These are phyloP conservation scores for Ceratothoa steindachneri DNA, from an alignment of 2,888 invertebrate genomes.

Conservation along the genomic window DNA sequence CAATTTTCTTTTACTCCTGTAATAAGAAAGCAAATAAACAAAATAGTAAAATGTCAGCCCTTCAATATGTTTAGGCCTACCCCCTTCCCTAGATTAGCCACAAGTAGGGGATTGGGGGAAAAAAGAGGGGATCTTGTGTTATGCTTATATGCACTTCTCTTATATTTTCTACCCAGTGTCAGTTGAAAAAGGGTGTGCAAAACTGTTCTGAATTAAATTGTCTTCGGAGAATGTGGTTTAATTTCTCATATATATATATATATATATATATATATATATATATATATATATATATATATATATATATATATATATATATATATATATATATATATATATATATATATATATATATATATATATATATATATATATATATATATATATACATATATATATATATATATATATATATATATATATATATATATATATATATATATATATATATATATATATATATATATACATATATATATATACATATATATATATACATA, in stretches of 20 bases:
- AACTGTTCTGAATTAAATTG: too few species aligned
- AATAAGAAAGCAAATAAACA: too few species aligned
- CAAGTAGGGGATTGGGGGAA: too few species aligned
- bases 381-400: neutral
- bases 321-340: neutral
- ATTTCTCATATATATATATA: neutral
- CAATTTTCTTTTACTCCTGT: too few species aligned
- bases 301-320: neutral
- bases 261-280: neutral
- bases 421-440: neutral
- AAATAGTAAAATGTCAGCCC: too few species aligned
- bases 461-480: neutral
- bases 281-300: neutral
- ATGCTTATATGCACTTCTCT: too few species aligned
- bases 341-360: neutral
- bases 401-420: neutral
- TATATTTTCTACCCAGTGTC: too few species aligned
- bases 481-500: neutral
- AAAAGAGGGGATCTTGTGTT: too few species aligned
- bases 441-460: neutral
- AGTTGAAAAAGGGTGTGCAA: too few species aligned
- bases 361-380: neutral
- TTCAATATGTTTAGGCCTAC: too few species aligned
- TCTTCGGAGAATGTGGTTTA: too few species aligned
- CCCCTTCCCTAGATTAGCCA: too few species aligned